Conservation (phyloP, 2,113 vertebrate species). For the Phalacrocorax pelagicus region DNA sequence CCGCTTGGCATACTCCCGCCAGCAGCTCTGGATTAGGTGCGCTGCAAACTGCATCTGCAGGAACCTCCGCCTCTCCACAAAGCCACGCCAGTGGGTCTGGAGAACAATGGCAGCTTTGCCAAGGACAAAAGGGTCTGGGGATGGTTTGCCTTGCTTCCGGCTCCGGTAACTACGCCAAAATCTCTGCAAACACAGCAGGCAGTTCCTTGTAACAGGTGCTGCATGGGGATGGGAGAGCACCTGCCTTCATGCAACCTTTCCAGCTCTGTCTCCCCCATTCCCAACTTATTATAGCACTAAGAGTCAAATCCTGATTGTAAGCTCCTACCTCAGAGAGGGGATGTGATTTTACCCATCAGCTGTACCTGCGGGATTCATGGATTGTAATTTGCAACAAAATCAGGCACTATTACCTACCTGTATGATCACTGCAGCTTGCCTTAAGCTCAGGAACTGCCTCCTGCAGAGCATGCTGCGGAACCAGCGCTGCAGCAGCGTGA, state of each 20-base stretch:
- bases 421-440: constrained; percentile 79
- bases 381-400: neutral
- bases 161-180: constrained; percentile 82
- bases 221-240: neutral
- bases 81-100: constrained; percentile 88
- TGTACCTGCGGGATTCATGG: neutral
- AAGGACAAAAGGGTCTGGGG: constrained; percentile 51
- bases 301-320: neutral
- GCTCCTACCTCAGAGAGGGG: neutral
- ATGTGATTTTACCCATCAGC: neutral
- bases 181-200: constrained; percentile 71
- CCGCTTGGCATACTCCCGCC: constrained; percentile 70
- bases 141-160: constrained; percentile 48
- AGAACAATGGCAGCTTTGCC: constrained; percentile 79
- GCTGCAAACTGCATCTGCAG: constrained; percentile 79
- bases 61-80: constrained; percentile 75
- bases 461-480: constrained; percentile 85
- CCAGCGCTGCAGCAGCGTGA: constrained; percentile 83
- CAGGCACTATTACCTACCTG: constrained; percentile 78
- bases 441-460: constrained; percentile 85
- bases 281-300: neutral
- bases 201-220: neutral
- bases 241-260: neutral
- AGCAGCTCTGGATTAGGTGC: constrained; percentile 85
- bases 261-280: neutral